A percentile compares a stretch with the other conserved stretches of the same genome.
phyloP scores from a whole-genome alignment of 2,797 vertebrate species.

The Momotus momota region DNA sequence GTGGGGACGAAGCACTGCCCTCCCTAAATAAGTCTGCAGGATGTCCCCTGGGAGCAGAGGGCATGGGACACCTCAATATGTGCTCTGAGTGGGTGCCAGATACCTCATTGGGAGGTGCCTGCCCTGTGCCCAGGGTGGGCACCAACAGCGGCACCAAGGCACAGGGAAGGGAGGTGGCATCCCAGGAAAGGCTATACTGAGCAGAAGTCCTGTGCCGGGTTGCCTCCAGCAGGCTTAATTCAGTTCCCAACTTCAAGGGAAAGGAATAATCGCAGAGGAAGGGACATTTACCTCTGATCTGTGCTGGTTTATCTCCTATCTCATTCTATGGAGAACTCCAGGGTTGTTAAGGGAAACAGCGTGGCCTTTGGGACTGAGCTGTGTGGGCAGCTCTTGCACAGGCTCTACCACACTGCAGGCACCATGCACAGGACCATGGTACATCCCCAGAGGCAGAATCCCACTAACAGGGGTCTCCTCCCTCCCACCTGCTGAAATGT shows the following conservation, averaged over 20 bases:
- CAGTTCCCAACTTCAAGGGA: neutral
- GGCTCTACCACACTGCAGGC: neutral
- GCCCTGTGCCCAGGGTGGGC: accelerated
- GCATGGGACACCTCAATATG: accelerated
- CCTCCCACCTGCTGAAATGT: accelerated
- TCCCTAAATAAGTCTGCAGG: accelerated
- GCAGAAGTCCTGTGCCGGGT: neutral
- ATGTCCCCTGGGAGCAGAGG: neutral
- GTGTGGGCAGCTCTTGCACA: accelerated
- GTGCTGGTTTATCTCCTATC: accelerated
- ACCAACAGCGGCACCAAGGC: neutral
- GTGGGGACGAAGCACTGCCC: accelerated
- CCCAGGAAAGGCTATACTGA: neutral
- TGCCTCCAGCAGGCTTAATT: neutral
- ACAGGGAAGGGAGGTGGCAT: neutral
- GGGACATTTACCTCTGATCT: neutral
- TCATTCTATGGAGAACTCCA: neutral
- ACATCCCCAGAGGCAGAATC: neutral
- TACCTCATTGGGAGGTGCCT: neutral
- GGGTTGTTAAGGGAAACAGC: neutral
- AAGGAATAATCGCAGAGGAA: neutral
- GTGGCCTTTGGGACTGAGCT: accelerated
- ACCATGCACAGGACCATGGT: accelerated
- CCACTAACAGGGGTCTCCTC: neutral
- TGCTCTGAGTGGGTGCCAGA: neutral